Base-by-base conservation (phyloP, 2,797 vertebrate genomes). In the Falco biarmicus region DNA sequence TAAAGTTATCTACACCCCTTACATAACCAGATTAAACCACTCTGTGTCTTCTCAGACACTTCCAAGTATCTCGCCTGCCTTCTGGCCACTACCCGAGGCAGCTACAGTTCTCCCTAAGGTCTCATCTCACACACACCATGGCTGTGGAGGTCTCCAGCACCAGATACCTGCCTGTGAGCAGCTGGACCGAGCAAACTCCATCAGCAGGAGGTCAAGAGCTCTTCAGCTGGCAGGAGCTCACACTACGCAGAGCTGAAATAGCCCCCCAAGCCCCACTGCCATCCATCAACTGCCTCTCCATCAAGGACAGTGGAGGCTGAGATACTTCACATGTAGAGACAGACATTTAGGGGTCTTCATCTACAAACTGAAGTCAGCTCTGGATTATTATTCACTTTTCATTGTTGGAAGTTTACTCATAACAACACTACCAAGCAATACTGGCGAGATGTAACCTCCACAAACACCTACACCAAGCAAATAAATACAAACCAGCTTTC, bases 111-210 rank as follows among this genome's bases (percentile, higher is more conserved):
- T 59, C 53, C 43, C 64, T 26, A 21, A 6, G 57, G 16, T 11
- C 60, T 48, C 0, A 6, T 10, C 41, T 41, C 61, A 9, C 7
- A 11, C 16, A 1, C 3, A 4, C 29, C 20, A 15, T n/a, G 3
- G 0, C 43, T 5, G 11, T 5, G 25, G 51, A 32, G 6, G 53
- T 3, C 60, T 32, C 53, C 53, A 37, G 3, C 3, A 31, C 66
- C 56, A 50, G 43, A 1, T 17, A 66, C 34, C 43, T 8, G 9
- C 45, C 37, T 6, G 0, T 0, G 3, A 57, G 59, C 37, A 17
- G 34, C 34, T 21, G 43, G 18, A 21, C 4, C 3, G 53, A 17
- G 53, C 43, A 10, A 9, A 57, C 9, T 6, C 56, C 34, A 3
- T 7, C 57, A 14, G 10, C 2, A 22, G 64, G 39, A 61, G 22